Conservation (phyloP, 2,113 vertebrate genomes). For the Dascyllus trimaculatus region DNA sequence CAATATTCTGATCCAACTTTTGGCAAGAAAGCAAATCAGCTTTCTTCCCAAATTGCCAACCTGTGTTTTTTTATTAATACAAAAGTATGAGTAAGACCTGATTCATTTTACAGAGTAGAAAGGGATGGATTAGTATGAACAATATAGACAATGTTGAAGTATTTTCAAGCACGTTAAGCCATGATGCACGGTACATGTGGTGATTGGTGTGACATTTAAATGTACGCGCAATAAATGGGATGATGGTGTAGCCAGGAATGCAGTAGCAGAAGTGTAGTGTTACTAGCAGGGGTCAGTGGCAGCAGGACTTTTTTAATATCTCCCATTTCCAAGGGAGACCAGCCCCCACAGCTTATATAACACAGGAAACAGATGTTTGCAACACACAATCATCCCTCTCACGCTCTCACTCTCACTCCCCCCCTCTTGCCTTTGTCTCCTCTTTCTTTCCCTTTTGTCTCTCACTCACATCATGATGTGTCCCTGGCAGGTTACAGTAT, state of each 20-base stretch:
- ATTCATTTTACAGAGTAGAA: neutral
- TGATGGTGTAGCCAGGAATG: constrained; percentile 26
- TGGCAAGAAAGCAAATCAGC: no score
- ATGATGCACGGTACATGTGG: no score
- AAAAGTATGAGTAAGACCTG: neutral
- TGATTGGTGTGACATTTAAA: neutral
- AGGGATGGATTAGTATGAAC: neutral
- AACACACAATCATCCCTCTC: constrained; percentile 70
- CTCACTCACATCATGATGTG: constrained; percentile 17
- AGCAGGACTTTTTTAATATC: constrained; percentile 77
- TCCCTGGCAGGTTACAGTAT: constrained; percentile 20
- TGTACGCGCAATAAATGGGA: neutral
- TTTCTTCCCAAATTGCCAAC: no score
- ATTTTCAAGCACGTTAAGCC: neutral
- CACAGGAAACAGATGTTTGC: constrained; percentile 84
- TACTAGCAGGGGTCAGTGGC: constrained; percentile 68
- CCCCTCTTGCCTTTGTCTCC: constrained; percentile 22
- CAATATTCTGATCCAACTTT: neutral
- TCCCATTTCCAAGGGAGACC: constrained; percentile 68
- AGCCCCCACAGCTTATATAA: constrained; percentile 81
- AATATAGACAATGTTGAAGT: neutral
- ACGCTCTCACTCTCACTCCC: constrained; percentile 15
- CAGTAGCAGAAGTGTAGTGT: constrained; percentile 54
- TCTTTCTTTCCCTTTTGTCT: constrained; percentile 53
- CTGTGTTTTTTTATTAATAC: no score